A percentile compares a stretch with the other conserved stretches of the same genome.
Conservation (phyloP, 2,113 vertebrate species). For the Anoplopoma fimbria region DNA sequence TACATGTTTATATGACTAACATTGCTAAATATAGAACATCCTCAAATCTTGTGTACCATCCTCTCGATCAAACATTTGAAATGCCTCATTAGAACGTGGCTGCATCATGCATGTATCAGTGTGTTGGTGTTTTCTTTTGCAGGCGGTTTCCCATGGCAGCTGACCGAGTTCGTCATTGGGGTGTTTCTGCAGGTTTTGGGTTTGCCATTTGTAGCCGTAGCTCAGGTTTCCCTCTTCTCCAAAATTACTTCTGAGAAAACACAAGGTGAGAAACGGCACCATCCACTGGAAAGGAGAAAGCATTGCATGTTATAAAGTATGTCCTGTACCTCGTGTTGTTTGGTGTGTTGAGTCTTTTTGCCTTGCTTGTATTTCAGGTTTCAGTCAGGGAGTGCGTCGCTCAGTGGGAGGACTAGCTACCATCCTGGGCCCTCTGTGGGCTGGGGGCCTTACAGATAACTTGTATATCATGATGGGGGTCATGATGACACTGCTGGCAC, state of each 20-base stretch:
- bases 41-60: neutral
- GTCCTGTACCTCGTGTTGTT: neutral
- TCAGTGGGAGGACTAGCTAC: conserved; percentile 88
- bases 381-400: conserved; percentile 88
- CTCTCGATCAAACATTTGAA: neutral
- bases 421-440: conserved; percentile 89
- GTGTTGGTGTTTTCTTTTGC: neutral
- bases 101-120: neutral
- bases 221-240: conserved; percentile 89
- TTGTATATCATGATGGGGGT: conserved; percentile 88
- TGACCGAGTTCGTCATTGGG: conserved; percentile 87
- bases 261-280: conserved; percentile 81
- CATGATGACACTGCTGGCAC: conserved; percentile 84
- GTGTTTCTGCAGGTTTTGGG: conserved; percentile 88
- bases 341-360: neutral
- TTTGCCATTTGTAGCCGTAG: conserved; percentile 87
- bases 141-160: conserved; percentile 80
- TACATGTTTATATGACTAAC: neutral
- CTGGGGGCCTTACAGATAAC: conserved; percentile 84
- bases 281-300: conserved; percentile 7
- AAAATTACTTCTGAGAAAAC: conserved; percentile 88
- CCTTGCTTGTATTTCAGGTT: conserved; percentile 73
- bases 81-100: neutral
- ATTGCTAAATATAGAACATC: neutral
- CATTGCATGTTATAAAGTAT: neutral